These are phyloP conservation scores for Sitta carolinensis DNA, from an alignment of 2,797 vertebrate species.

Conservation along the genomic window DNA sequence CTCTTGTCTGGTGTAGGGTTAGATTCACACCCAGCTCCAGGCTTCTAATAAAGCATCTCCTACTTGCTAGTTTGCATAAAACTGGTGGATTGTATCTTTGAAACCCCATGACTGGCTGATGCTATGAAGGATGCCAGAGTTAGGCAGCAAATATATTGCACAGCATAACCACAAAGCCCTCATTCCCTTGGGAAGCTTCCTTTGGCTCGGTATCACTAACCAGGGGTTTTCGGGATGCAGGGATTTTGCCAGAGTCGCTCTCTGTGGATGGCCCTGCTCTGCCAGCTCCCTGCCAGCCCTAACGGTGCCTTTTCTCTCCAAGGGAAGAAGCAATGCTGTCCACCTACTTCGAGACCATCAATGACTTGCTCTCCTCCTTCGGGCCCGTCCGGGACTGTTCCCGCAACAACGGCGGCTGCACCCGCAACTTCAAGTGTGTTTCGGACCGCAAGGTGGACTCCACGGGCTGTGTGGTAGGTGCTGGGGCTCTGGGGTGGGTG, in stretches of 20 bases:
- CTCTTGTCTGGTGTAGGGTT: not conserved
- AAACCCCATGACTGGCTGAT: not conserved
- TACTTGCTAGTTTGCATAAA: not conserved
- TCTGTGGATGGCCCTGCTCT: not conserved
- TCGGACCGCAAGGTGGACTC: conserved; percentile 93
- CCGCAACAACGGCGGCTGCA: conserved; percentile 95
- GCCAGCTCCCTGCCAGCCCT: conserved; percentile 14
- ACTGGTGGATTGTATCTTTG: not conserved
- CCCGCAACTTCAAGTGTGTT: conserved; percentile 97
- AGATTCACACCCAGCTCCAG: not conserved
- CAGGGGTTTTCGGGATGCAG: fast-evolving
- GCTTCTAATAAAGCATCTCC: not conserved
- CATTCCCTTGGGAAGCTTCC: not conserved
- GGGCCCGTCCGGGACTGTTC: conserved; percentile 95
- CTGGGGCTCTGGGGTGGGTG: fast-evolving
- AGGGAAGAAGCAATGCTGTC: conserved; percentile 98
- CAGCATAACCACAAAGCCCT: not conserved
- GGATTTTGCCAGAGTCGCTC: not conserved
- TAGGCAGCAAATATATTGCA: not conserved
- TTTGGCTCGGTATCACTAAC: fast-evolving
- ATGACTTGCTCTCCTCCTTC: conserved; percentile 93
- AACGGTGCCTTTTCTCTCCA: conserved; percentile 71
- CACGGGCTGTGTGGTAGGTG: conserved; percentile 92
- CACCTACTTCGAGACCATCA: conserved; percentile 96
- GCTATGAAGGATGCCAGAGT: not conserved